Evolutionary conservation across 2,797 vertebrate species (phyloP).

Genomic region (Hapalemur alaotrensis): DNA sequence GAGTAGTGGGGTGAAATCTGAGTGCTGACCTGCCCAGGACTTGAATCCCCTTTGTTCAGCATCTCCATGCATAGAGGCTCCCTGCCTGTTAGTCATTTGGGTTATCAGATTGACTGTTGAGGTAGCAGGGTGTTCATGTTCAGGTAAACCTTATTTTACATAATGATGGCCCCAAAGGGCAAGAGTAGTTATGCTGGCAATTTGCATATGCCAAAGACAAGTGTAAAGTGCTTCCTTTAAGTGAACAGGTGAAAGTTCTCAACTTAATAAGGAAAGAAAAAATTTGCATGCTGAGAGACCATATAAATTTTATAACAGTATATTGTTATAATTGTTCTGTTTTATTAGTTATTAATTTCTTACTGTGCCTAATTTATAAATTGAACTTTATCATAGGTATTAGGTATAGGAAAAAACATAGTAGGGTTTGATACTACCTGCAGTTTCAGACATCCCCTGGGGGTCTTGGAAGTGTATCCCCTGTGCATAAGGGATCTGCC

Average conservation of each 20-base stretch:
- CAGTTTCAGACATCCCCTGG: not conserved
- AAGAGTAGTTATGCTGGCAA: not conserved
- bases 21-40: not conserved
- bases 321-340: not conserved
- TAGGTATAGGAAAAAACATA: not conserved
- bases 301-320: not conserved
- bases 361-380: not conserved
- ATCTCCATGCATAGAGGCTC: not conserved
- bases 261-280: not conserved
- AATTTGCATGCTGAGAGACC: not conserved
- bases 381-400: not conserved
- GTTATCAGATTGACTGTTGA: not conserved
- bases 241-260: not conserved
- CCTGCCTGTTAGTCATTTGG: not conserved
- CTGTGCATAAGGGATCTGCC: not conserved
- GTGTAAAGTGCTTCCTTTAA: not conserved
- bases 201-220: not conserved
- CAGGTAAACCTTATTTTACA: not conserved
- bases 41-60: not conserved
- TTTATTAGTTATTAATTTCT: not conserved
- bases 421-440: not conserved
- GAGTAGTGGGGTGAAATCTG: not conserved
- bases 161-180: not conserved
- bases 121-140: not conserved
- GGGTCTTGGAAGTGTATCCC: not conserved